A percentile compares a stretch with the other conserved stretches of the same genome.
Conservation (phyloP, 2,797 vertebrate species). For the Cercopithecus hamlyni region DNA sequence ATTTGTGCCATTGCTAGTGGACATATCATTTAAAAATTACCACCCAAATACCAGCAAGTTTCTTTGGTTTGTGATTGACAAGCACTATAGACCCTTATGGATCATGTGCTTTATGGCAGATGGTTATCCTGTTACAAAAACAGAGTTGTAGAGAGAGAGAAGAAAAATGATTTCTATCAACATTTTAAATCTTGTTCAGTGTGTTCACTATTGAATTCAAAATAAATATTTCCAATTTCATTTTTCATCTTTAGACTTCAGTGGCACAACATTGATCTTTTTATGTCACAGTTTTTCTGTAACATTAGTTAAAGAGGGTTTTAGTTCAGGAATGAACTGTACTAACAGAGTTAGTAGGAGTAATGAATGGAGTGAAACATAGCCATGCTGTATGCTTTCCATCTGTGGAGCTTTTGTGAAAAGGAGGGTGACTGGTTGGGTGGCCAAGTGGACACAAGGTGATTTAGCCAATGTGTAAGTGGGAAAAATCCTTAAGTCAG, state of each 20-base stretch:
- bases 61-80: constrained; percentile 2
- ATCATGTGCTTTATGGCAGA: background rate
- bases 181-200: constrained; percentile 22
- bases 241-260: constrained; percentile 41
- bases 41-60: background rate
- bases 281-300: background rate
- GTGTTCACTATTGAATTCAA: constrained; percentile 3
- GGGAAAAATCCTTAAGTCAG: background rate
- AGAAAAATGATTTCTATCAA: constrained; percentile 29
- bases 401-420: background rate
- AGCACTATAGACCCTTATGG: background rate
- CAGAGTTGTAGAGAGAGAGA: background rate
- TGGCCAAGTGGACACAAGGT: background rate
- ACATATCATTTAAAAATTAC: background rate
- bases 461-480: background rate
- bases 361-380: background rate
- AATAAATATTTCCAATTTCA: constrained; percentile 52
- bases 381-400: background rate
- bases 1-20: background rate
- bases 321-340: constrained; percentile 14
- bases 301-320: background rate
- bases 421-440: background rate
- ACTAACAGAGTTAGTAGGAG: background rate
- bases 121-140: background rate
- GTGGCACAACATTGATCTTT: background rate